Base-by-base conservation (phyloP, 2,797 vertebrate genomes). In the Peromyscus melanophrys region DNA sequence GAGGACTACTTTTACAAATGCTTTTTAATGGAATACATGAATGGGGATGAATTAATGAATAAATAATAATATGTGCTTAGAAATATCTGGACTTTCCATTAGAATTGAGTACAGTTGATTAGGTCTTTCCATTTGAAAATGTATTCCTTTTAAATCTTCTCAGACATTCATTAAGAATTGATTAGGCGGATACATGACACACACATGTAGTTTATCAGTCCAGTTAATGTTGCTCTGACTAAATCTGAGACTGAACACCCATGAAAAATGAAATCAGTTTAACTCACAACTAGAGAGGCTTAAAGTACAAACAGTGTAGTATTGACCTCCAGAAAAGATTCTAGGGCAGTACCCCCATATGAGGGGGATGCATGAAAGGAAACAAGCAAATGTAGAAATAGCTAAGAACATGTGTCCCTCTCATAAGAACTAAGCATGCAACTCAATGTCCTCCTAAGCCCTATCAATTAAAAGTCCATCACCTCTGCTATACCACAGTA, bases 1-100 rank as follows among this genome's bases (percentile, higher is more conserved):
- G 6, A 85, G 12, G 0, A 49, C 21, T 67, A 25, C 5, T 87
- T 96, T 63, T 77, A 11, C 2, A 89, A 49, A 17, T 17, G 13
- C 2, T 61, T 76, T 21, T 87, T 9, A 96, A 92, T 90, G 78
- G 2, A 12, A 84, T 97, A n/a, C n/a, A 71, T 75, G 34, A 89
- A 57, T 80, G 16, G 96, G 34, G 40, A 2, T 76, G 6, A 95
- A 86, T 67, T 40, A 88, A 89, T 80, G 2, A 86, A 37, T 86
- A 7, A 63, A 65, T 34, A 89, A 21, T 75, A 46, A 59, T 7
- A 37, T 71, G 1, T 96, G 10, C 89, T 7, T 5, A 71, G 34
- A 69, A 27, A 21, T 69, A 67, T 67, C 57, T 59, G 7, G 37
- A 75, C 78, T 89, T 85, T 91, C 17, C 59, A 27, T 31, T 67